Evolutionary conservation across 2,888 invertebrate genomes (phyloP), one percentile per base, ranked within the genome.

Genomic region (Spisula subtruncata): DNA sequence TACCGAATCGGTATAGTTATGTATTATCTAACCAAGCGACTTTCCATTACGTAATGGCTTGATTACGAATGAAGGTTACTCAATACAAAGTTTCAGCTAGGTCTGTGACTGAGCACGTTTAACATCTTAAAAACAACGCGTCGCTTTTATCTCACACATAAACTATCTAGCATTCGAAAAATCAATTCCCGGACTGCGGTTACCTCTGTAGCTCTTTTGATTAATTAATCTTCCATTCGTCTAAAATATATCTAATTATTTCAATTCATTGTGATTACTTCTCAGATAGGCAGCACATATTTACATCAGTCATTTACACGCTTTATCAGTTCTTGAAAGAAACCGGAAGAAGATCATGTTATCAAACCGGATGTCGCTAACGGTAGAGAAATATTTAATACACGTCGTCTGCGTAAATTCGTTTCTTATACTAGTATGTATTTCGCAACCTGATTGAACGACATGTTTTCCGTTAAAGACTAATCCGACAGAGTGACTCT

Each of bases 401-500:
- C 5, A 5, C 48, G 12, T 5, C 48, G 8, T 8, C 12, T 12
- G 48, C 48, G 12, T 48, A 12, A 48, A 48, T 12, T n/a, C n/a
- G 48, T 48, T 48, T 48, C 48, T n/a, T n/a, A 48, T 5, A 12
- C 5, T 48, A 41, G 8, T 41, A 41, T 41, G 2, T 41, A 41
- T 56, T 56, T 54, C 20, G 20, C 56, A 56, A 20, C 16, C 56
- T 20, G 56, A 56, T n/a, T 18, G 35, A 12, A 56, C 35, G n/a
- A 10, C 35, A 25, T 41, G 84, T 48, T 71, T 75, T 71, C 71
- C n/a, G 71, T 84, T 25, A 48, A 46, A 84, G 29, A 84, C 71
- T 75, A 71, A 66, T 84, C 46, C 84, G 25, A 84, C 20, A n/a
- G 25, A 66, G 10, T 84, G 46, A 84, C 89, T 89, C 75, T 75